Base-by-base conservation (phyloP, 2,888 invertebrate species). In the Achlya flavicornis region DNA sequence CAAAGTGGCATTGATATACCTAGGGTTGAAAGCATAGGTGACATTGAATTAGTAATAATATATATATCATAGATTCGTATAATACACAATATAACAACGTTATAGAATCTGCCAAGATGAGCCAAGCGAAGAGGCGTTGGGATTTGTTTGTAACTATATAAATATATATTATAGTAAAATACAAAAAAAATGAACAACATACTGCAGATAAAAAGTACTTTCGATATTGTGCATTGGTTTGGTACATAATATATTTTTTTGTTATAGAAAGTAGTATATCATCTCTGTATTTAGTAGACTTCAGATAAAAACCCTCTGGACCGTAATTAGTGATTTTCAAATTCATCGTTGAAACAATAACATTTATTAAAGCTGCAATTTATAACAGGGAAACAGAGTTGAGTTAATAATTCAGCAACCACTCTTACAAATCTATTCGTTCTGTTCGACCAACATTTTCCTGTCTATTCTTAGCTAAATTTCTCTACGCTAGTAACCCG, bases 401-500 rank as follows among this genome's bases (percentile, higher is more conserved):
- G 53, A 53, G 53, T 53, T 53, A 53, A 53, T 53, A 53, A 53
- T 53, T 53, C 53, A 53, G 19, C 53, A 53, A 16, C 46, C 3
- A 48, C 19, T 53, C 53, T 53, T 53, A 53, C 53, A 53, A 53
- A 53, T 53, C 53, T 53, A 53, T 53, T 53, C 16, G 19, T 53
- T 53, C 19, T 19, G 53, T 53, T n/a, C 16, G 19, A 53, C 19
- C 10, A 19, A 53, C 53, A 10, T 53, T 53, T 53, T 19, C 53
- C 19, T 53, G 53, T 53, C 70, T 74, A 72, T 74, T 72, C 70
- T 66, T 68, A 61, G 61, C 57, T 63, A 63, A 63, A 66, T 67
- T 67, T 63, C 61, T 61, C 61, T 65, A 69, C 74, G 73, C 75
- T 70, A 69, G 72, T 71, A 79, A 78, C 69, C 64, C 53, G 62